A percentile compares a stretch with the other conserved stretches of the same genome.
Evolutionary conservation across 2,888 invertebrate species (phyloP).

Genomic region (Pseudeuparius sepicola): DNA sequence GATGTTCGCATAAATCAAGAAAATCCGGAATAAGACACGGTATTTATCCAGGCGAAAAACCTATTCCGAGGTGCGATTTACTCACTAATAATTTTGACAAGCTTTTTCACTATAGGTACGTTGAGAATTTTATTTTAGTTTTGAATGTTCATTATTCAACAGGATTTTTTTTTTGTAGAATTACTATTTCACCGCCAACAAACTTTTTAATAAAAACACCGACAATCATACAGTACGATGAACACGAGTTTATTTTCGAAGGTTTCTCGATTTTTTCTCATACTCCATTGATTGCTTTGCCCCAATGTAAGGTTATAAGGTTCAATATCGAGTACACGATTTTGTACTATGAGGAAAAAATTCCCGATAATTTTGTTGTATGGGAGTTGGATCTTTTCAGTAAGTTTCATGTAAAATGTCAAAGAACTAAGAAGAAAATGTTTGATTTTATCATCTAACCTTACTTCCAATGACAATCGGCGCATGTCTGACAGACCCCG

Average conservation of each 20-base stretch:
- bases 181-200: conserved; percentile 77
- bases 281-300: conserved; percentile 71
- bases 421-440: no score
- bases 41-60: conserved; percentile 85
- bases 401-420: no score
- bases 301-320: conserved; percentile 82
- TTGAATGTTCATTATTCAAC: no score
- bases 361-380: conserved; percentile 87
- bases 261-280: conserved; percentile 97
- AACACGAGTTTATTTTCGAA: conserved; percentile 93
- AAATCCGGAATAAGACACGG: conserved; percentile 90
- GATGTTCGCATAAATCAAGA: conserved; percentile 83
- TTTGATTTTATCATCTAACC: no score
- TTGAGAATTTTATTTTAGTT: no score
- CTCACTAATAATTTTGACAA: conserved; percentile 73
- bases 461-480: no score
- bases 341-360: conserved; percentile 80
- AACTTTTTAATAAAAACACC: conserved; percentile 85
- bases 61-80: conserved; percentile 60
- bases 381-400: conserved; percentile 79
- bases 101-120: conserved; percentile 88
- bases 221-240: conserved; percentile 86
- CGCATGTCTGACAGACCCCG: no score
- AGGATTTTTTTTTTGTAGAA: no score
- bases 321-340: conserved; percentile 96